These are phyloP conservation scores for Chionomys nivalis DNA, from an alignment of 2,113 vertebrate genomes.

Conservation along the genomic window DNA sequence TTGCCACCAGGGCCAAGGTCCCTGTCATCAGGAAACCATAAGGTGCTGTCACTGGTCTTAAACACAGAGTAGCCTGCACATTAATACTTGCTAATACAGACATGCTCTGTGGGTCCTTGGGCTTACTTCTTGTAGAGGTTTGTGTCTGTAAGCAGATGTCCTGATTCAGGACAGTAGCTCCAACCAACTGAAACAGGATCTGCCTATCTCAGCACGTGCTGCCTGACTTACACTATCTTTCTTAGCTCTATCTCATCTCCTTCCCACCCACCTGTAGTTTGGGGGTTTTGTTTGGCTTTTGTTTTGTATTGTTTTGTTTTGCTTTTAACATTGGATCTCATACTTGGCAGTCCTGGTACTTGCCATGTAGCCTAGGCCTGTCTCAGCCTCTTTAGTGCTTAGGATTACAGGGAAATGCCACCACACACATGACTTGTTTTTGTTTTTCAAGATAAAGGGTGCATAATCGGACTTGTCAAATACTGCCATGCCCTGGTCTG, in stretches of 20 bases:
- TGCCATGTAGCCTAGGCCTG: neutral
- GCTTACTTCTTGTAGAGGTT: neutral
- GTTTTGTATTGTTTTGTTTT: neutral
- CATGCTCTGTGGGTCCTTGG: neutral
- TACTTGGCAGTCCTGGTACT: neutral
- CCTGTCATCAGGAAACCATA: rapidly evolving
- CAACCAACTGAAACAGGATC: rapidly evolving
- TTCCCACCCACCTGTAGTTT: neutral
- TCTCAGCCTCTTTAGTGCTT: neutral
- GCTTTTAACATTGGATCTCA: neutral
- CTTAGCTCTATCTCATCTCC: too few relatives aligned
- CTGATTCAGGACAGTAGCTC: neutral
- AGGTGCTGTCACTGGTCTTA: neutral
- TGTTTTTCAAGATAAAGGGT: neutral
- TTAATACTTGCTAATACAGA: neutral
- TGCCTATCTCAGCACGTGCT: neutral
- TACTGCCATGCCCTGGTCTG: too few relatives aligned
- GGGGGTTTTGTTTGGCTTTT: too few relatives aligned
- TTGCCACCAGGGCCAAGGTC: neutral
- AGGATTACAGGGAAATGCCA: neutral
- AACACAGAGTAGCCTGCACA: neutral
- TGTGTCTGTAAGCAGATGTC: neutral
- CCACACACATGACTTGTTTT: neutral
- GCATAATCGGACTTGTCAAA: neutral
- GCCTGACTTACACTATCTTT: too few relatives aligned